phyloP scores from a whole-genome alignment of 2,113 vertebrate species.

The Mohoua ochrocephala region DNA sequence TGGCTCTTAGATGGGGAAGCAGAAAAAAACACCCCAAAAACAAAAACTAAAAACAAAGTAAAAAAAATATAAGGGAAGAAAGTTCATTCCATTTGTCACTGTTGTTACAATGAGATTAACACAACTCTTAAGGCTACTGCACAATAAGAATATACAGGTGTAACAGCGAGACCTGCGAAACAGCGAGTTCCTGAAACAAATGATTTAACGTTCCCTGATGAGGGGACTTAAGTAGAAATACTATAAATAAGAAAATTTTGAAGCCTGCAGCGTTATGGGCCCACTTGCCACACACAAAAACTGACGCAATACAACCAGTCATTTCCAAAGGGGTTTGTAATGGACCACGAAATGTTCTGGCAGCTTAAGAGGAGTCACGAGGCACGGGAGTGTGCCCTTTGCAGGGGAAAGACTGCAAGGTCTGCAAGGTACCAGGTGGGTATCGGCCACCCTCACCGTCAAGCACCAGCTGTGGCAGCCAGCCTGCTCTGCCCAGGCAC shows the following conservation, averaged over 20 bases:
- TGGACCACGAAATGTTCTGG: conserved; percentile 35
- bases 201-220: not conserved
- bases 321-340: conserved; percentile 47
- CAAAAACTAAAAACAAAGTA: not conserved
- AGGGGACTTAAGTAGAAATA: conserved; percentile 32
- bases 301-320: conserved; percentile 28
- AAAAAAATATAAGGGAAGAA: not conserved
- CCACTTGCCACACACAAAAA: conserved; percentile 23
- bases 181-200: conserved; percentile 8
- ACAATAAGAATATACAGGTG: conserved; percentile 43
- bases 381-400: not conserved
- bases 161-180: conserved; percentile 40
- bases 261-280: conserved; percentile 39
- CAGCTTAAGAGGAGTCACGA: not conserved
- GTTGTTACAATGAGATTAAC: conserved; percentile 48
- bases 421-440: not conserved
- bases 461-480: not conserved
- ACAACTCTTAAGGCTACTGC: conserved; percentile 62
- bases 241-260: conserved; percentile 46
- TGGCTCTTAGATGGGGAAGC: conserved; percentile 48
- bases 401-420: not conserved
- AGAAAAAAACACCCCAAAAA: not conserved
- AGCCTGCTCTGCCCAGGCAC: not conserved
- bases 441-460: not conserved
- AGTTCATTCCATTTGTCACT: conserved; percentile 42